Evolutionary conservation across 2,888 invertebrate genomes (phyloP).

Genomic region (Dynastes hyllus): DNA sequence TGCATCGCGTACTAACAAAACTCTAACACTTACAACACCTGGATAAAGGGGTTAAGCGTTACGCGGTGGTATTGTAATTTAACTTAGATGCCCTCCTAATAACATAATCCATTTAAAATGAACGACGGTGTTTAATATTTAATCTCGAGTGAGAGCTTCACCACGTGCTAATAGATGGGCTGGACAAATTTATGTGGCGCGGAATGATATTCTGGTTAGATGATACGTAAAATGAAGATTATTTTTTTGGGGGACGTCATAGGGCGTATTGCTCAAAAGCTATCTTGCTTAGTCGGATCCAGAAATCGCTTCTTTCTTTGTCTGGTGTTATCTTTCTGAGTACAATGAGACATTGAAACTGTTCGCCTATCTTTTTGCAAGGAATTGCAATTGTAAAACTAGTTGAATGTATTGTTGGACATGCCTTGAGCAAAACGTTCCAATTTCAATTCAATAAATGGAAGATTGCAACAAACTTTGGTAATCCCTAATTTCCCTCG

Average conservation of each 20-base stretch:
- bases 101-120: conserved; percentile 50
- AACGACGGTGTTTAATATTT: conserved; percentile 34
- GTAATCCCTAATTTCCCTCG: too few relatives aligned
- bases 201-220: neutral
- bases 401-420: too few relatives aligned
- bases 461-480: too few relatives aligned
- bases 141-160: conserved; percentile 13
- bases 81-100: conserved; percentile 47
- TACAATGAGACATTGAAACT: too few relatives aligned
- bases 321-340: too few relatives aligned
- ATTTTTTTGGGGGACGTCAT: neutral
- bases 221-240: neutral
- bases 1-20: conserved; percentile 30
- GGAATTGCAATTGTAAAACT: too few relatives aligned
- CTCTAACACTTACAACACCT: conserved; percentile 41
- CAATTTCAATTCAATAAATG: too few relatives aligned
- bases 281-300: too few relatives aligned
- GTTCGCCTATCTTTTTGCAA: too few relatives aligned
- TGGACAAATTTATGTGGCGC: conserved; percentile 12
- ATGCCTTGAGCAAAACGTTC: too few relatives aligned
- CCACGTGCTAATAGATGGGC: conserved; percentile 27
- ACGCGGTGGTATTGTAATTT: conserved; percentile 48
- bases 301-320: too few relatives aligned
- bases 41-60: conserved; percentile 50
- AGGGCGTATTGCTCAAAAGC: neutral